phyloP scores from a whole-genome alignment of 2,113 vertebrate genomes.

The Tretioscincus oriximinensis region DNA sequence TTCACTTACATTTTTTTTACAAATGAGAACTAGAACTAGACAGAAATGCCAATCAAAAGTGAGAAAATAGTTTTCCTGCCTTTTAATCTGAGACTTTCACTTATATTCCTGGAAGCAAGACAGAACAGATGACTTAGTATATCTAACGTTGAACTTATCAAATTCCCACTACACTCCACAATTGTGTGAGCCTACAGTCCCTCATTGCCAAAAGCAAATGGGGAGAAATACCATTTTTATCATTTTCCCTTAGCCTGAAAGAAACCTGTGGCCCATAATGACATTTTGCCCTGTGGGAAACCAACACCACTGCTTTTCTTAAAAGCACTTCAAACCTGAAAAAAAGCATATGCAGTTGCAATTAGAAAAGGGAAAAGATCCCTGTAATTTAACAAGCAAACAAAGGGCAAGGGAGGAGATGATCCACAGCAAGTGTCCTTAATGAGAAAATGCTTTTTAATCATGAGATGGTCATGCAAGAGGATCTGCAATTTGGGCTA shows the following conservation, averaged over 20 bases:
- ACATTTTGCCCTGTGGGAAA: conserved; percentile 27
- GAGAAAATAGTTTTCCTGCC: too few species aligned
- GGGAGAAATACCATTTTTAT: neutral
- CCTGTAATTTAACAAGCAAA: conserved; percentile 52
- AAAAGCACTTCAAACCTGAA: conserved; percentile 31
- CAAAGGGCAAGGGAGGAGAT: conserved; percentile 33
- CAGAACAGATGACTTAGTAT: too few species aligned
- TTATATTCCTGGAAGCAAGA: too few species aligned
- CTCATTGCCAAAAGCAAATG: too few species aligned
- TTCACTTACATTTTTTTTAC: too few species aligned
- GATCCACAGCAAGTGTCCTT: conserved; percentile 43
- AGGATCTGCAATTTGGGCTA: conserved; percentile 37
- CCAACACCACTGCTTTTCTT: conserved; percentile 10
- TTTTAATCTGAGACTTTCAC: too few species aligned
- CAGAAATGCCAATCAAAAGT: too few species aligned
- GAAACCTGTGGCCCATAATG: conserved; percentile 1
- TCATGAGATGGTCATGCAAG: conserved; percentile 51
- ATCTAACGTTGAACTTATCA: too few species aligned
- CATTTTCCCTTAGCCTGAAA: neutral
- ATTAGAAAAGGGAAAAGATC: conserved; percentile 47
- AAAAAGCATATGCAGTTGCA: conserved; percentile 34
- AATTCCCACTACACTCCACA: too few species aligned
- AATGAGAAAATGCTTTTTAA: conserved; percentile 59
- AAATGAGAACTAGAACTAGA: too few species aligned
- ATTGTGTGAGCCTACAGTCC: too few species aligned